These are phyloP conservation scores for Menidia beryllina DNA, from an alignment of 2,113 vertebrate genomes.

Conservation along the genomic window DNA sequence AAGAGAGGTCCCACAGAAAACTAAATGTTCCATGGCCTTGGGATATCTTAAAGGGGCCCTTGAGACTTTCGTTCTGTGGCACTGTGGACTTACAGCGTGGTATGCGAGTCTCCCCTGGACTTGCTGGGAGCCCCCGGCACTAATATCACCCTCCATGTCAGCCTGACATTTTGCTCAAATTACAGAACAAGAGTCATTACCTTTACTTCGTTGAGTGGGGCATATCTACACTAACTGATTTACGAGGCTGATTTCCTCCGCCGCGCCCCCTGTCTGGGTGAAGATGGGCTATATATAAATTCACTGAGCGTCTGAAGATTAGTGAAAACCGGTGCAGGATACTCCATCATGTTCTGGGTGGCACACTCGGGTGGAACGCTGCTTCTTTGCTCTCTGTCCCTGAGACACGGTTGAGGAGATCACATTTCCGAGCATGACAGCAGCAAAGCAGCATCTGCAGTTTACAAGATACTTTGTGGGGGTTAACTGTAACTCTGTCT, in stretches of 20 bases:
- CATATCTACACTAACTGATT: constrained; percentile 61
- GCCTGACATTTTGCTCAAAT: constrained; percentile 5
- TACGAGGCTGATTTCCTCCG: constrained; percentile 57
- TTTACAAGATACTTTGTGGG: constrained; percentile 51
- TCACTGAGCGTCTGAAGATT: constrained; percentile 43
- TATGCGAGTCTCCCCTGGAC: constrained; percentile 13
- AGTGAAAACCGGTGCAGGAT: constrained; percentile 62
- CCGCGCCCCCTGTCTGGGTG: constrained; percentile 56
- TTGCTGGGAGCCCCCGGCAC: constrained; percentile 8
- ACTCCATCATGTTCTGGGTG: constrained; percentile 60
- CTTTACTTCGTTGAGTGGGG: constrained; percentile 64
- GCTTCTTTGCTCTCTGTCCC: constrained; percentile 57
- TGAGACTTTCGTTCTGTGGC: background rate
- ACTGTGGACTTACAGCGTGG: background rate
- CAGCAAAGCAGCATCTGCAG: constrained; percentile 37
- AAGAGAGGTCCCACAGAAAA: constrained; percentile 1
- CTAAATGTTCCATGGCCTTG: background rate
- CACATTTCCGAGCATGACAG: constrained; percentile 65
- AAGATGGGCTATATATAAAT: constrained; percentile 55
- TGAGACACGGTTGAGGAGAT: constrained; percentile 35
- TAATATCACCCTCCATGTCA: background rate
- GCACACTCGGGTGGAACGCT: constrained; percentile 61
- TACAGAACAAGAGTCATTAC: constrained; percentile 48
- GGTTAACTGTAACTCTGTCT: constrained; percentile 20
- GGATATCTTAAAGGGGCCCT: constrained; percentile 13